phyloP scores from a whole-genome alignment of 2,797 vertebrate genomes.

The Lepus townsendii region DNA sequence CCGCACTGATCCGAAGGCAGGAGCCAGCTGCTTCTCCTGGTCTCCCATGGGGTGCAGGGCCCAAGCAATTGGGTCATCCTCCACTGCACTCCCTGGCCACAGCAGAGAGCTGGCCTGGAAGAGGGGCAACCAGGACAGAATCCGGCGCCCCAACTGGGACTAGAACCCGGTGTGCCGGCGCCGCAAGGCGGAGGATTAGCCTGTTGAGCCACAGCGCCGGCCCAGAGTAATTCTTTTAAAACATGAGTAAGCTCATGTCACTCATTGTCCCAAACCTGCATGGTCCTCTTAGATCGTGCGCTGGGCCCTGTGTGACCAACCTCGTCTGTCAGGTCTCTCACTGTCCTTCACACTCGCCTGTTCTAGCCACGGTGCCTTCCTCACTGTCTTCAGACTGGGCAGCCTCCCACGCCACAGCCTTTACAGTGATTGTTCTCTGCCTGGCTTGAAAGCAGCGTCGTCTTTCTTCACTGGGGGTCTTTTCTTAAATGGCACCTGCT shows the following conservation, averaged over 20 bases:
- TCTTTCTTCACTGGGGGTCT: neutral
- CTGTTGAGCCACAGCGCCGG: too few relatives aligned
- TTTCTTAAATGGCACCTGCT: slow-evolving; percentile 3
- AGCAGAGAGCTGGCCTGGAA: too few relatives aligned
- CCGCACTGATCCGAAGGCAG: too few relatives aligned
- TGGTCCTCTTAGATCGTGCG: neutral
- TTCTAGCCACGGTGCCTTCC: neutral
- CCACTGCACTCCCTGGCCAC: too few relatives aligned
- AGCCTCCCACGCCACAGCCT: neutral
- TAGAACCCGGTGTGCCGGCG: too few relatives aligned
- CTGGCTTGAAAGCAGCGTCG: neutral
- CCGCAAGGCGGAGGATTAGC: too few relatives aligned
- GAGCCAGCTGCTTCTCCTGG: too few relatives aligned
- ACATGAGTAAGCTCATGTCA: neutral
- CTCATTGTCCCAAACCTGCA: neutral
- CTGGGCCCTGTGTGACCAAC: too few relatives aligned
- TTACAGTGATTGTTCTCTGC: neutral
- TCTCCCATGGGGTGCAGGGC: too few relatives aligned
- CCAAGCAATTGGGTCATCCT: too few relatives aligned
- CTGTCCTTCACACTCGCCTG: neutral
- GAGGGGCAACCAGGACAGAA: too few relatives aligned
- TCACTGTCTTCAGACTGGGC: neutral
- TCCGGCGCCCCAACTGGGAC: too few relatives aligned
- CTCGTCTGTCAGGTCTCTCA: neutral
- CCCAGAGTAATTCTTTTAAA: neutral